Conservation (phyloP, 1,140 invertebrate species). For the Temnothorax nylanderi region DNA sequence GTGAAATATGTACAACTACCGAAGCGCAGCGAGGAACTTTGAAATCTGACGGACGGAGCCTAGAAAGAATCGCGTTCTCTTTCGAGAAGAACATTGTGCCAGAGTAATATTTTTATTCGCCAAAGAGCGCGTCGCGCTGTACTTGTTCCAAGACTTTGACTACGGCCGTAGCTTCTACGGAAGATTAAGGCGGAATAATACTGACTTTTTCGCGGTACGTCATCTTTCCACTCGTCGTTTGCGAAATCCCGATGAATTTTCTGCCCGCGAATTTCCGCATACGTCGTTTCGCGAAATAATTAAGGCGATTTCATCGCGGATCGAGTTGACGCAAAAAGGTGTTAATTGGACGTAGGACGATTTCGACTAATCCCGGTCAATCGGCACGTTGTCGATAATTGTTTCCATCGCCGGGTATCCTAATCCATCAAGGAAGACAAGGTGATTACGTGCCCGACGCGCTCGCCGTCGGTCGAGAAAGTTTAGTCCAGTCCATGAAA, state of each 20-base stretch:
- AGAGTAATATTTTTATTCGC: slow-evolving; percentile 56
- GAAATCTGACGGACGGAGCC: slow-evolving; percentile 55
- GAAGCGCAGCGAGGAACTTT: slow-evolving; percentile 47
- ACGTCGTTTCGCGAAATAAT: not conserved
- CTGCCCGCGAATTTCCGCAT: not conserved
- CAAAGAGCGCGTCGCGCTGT: slow-evolving; percentile 15
- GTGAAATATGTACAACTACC: slow-evolving; percentile 57
- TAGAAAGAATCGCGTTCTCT: slow-evolving; percentile 57
- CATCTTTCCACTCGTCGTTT: not conserved
- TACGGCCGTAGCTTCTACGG: not conserved
- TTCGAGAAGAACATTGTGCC: slow-evolving; percentile 46
- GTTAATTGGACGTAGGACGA: slow-evolving; percentile 56
- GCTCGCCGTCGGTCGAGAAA: slow-evolving; percentile 55
- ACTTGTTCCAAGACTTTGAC: slow-evolving; percentile 33
- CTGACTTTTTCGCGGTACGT: not conserved
- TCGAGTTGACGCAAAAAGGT: not conserved
- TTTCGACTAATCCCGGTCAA: slow-evolving; percentile 59
- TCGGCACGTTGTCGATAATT: slow-evolving; percentile 43
- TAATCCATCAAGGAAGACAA: slow-evolving; percentile 74
- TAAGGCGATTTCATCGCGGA: not conserved
- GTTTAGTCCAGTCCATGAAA: slow-evolving; percentile 60
- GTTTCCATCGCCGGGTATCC: slow-evolving; percentile 62
- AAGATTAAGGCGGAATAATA: slow-evolving; percentile 29
- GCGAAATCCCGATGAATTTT: not conserved
- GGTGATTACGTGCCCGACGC: slow-evolving; percentile 67